phyloP scores from a whole-genome alignment of 2,113 vertebrate species.

The Hymenochirus boettgeri region DNA sequence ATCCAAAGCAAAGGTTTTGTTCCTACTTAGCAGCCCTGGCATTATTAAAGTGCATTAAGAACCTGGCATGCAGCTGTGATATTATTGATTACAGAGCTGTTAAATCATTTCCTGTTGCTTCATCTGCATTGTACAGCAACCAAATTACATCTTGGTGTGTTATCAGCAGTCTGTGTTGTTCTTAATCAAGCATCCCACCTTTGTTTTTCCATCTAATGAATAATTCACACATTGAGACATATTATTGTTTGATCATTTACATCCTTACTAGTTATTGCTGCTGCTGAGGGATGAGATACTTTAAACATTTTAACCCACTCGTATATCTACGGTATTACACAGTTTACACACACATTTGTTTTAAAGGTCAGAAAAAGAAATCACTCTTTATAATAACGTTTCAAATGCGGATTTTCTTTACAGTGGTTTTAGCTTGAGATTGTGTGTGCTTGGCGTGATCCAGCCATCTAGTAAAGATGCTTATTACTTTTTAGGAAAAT shows the following conservation, averaged over 20 bases:
- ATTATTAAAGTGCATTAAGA: constrained; percentile 43
- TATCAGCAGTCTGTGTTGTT: constrained; percentile 33
- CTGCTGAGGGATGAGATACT: constrained; percentile 8
- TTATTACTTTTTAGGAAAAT: too few species aligned
- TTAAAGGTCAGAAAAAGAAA: too few species aligned
- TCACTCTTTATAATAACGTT: too few species aligned
- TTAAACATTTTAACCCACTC: constrained; percentile 19
- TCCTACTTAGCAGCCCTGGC: constrained; percentile 32
- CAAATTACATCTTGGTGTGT: constrained; percentile 39
- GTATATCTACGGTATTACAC: too few species aligned
- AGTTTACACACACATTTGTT: too few species aligned
- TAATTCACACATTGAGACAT: constrained; percentile 42
- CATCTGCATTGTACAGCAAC: constrained; percentile 39
- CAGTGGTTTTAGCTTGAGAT: too few species aligned
- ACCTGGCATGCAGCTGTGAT: constrained; percentile 37
- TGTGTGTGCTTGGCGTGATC: too few species aligned
- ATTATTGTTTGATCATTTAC: constrained; percentile 42
- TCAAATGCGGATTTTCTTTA: too few species aligned
- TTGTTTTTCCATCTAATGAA: constrained; percentile 40
- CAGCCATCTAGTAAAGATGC: too few species aligned
- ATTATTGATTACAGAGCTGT: constrained; percentile 39
- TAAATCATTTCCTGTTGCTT: constrained; percentile 43
- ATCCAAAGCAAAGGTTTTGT: constrained; percentile 36
- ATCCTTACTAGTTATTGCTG: constrained; percentile 35
- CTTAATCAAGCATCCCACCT: constrained; percentile 41